These are phyloP conservation scores for Trachelus stipa DNA, from an alignment of 2,888 invertebrate genomes.

Conservation along the genomic window DNA sequence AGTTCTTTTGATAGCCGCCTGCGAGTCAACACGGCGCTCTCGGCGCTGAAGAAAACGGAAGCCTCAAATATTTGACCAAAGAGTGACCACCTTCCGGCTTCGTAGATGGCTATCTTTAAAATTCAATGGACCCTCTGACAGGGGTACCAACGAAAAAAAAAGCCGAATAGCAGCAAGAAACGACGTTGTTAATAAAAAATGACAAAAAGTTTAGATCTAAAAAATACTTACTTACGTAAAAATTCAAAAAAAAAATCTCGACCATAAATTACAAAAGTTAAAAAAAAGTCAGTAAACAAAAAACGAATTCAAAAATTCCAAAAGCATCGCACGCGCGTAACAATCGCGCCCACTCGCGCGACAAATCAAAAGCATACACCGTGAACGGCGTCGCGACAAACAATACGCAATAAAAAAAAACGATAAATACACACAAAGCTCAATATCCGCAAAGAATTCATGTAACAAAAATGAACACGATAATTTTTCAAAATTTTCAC, in stretches of 20 bases:
- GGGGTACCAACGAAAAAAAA: not conserved
- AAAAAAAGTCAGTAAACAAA: too few relatives aligned
- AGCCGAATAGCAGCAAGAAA: not conserved
- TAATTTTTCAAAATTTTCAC: not conserved
- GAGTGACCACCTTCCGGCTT: conserved; percentile 25
- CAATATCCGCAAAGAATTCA: not conserved
- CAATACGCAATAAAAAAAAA: not conserved
- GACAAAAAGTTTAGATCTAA: not conserved
- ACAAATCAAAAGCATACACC: not conserved
- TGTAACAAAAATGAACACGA: not conserved
- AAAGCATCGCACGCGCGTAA: not conserved
- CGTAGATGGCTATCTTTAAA: conserved; percentile 50
- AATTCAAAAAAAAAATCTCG: not conserved
- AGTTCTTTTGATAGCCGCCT: not conserved
- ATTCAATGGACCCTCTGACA: conserved; percentile 35
- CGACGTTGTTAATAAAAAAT: not conserved
- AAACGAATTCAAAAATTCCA: not conserved
- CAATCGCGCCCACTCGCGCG: too few relatives aligned
- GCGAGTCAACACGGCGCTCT: conserved; percentile 36
- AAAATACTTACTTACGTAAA: not conserved
- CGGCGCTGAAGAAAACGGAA: conserved; percentile 30
- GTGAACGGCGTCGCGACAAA: not conserved
- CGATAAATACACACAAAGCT: not conserved
- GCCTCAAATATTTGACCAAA: conserved; percentile 49
- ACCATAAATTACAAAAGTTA: too few relatives aligned